These are phyloP conservation scores for Nerophis ophidion DNA, from an alignment of 2,113 vertebrate genomes.

Conservation along the genomic window DNA sequence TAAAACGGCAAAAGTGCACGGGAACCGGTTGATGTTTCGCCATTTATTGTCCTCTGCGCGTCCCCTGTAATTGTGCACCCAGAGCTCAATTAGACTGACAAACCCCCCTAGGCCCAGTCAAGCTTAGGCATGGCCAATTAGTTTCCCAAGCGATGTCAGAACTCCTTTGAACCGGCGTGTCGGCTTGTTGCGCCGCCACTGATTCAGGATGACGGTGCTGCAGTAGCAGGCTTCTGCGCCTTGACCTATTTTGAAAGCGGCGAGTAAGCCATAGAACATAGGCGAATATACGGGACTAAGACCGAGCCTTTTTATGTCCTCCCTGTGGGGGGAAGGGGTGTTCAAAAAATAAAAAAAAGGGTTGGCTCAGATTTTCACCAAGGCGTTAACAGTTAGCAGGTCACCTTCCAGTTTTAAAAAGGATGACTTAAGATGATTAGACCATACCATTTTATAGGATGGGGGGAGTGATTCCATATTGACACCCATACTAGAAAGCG, in stretches of 20 bases:
- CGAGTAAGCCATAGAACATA: slow-evolving; percentile 21
- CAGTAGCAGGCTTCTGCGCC: slow-evolving; percentile 57
- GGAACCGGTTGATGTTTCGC: slow-evolving; percentile 65
- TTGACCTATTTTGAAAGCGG: slow-evolving; percentile 67
- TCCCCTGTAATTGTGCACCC: slow-evolving; percentile 66
- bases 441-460: too few species aligned
- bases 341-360: neutral
- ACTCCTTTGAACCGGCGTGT: slow-evolving; percentile 70
- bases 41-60: slow-evolving; percentile 63
- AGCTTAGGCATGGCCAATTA: slow-evolving; percentile 73
- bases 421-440: too few species aligned
- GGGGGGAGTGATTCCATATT: too few species aligned
- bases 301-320: neutral
- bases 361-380: too few species aligned
- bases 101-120: slow-evolving; percentile 64
- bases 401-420: too few species aligned
- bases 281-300: too few species aligned
- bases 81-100: slow-evolving; percentile 71
- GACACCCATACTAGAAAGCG: too few species aligned
- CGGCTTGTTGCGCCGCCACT: slow-evolving; percentile 60
- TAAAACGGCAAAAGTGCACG: slow-evolving; percentile 43
- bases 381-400: too few species aligned
- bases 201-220: slow-evolving; percentile 64
- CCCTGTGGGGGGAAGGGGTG: too few species aligned
- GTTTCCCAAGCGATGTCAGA: slow-evolving; percentile 71